A percentile compares a stretch with the other conserved stretches of the same genome.
These are phyloP conservation scores for Helleia helle DNA, from an alignment of 2,888 invertebrate genomes.

Conservation along the genomic window DNA sequence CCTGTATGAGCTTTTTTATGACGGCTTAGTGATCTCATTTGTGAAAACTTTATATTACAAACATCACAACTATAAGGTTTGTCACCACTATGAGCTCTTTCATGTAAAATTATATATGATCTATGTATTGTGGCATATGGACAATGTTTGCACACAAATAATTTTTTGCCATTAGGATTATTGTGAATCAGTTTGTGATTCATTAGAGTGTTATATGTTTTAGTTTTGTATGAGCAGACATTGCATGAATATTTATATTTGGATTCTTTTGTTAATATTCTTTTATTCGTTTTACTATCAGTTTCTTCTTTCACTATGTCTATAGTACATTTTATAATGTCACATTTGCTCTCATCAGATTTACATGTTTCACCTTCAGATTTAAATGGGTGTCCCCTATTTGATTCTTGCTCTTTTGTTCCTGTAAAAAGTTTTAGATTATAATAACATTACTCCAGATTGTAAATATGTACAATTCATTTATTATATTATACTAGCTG, in stretches of 20 bases:
- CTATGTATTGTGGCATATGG: neutral
- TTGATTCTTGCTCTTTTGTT: constrained; percentile 1
- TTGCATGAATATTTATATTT: neutral
- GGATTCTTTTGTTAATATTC: neutral
- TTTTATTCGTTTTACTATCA: neutral
- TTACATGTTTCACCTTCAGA: too few species aligned
- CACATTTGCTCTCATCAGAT: too few species aligned
- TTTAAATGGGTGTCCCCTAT: too few species aligned
- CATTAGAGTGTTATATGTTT: neutral
- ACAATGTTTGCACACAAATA: neutral
- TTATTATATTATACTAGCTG: too few species aligned
- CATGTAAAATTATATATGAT: constrained; percentile 3
- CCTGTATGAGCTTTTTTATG: constrained; percentile 5
- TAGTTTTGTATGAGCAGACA: constrained; percentile 4
- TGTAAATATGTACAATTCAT: too few species aligned
- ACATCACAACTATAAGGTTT: constrained; percentile 3
- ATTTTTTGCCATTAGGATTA: neutral
- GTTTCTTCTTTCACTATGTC: neutral
- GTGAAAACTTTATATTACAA: constrained; percentile 1
- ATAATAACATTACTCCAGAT: too few species aligned
- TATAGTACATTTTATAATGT: too few species aligned
- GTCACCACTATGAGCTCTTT: neutral
- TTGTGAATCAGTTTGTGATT: neutral
- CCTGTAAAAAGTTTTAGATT: too few species aligned
- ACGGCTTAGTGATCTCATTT: neutral